Evolutionary conservation across 2,797 vertebrate genomes (phyloP), one percentile per base, ranked within the genome.

Genomic region (Steatocranus sp.): DNA sequence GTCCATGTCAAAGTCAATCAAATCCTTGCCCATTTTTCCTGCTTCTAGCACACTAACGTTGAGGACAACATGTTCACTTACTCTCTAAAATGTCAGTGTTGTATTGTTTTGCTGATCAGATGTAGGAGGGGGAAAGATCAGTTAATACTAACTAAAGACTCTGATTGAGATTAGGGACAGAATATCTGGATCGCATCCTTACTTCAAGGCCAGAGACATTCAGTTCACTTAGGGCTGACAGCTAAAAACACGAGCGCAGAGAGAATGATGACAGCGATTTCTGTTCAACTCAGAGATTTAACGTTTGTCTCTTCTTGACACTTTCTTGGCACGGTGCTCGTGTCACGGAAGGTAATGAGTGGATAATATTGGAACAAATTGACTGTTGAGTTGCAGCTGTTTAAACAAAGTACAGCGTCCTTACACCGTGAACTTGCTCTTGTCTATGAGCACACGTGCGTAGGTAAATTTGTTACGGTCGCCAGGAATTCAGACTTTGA

Each of bases 361-460:
- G 79, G 73, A 86, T 92, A 48, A 86, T 83, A 54, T 53, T 92
- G 86, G 79, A 89, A 82, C 54, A 84, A 87, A 81, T 79, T 73
- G 34, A 43, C 50, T 75, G 18, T 78, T 82, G 46, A 78, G 5
- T 82, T 51, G 50, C 90, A 94, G 88, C 87, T 92, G 90, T 86
- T 78, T 50, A 88, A 91, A 86, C 49, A 88, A 53, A 83, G 32
- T 34, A 5, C 27, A 53, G 11, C 7, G 50, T 80, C 74, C 68
- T 88, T 78, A 58, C 73, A 63, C 48, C 18, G 7, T 76, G 38
- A 27, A 41, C 81, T 63, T 34, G 49, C 56, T 49, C 66, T 46
- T 54, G 53, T 86, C 53, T 75, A 3, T 32, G 30, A 80, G 48
- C 76, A 89, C 51, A 79, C 23, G 1, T 58, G 70, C 43, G 6